phyloP scores from a whole-genome alignment of 2,113 vertebrate genomes.

The Ptilorrhoa leucosticta region DNA sequence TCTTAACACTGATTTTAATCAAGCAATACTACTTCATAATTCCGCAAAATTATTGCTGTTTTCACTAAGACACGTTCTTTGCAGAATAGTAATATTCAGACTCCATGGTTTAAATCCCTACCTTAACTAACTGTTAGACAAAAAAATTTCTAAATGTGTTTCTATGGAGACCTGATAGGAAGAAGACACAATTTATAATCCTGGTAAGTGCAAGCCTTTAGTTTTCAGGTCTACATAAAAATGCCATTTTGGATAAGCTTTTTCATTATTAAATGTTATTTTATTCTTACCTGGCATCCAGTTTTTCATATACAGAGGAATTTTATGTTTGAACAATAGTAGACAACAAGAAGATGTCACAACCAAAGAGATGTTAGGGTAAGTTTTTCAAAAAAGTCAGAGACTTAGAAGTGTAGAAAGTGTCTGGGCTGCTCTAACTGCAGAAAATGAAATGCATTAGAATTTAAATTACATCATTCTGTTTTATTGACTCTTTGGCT shows the following conservation, averaged over 20 bases:
- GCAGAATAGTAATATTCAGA: neutral
- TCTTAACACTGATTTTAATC: neutral
- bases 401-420: neutral
- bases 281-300: neutral
- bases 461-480: neutral
- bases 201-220: neutral
- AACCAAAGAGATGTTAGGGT: neutral
- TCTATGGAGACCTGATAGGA: slow-evolving; percentile 14
- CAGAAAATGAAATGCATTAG: neutral
- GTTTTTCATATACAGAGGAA: neutral
- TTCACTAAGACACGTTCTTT: neutral
- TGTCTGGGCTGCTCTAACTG: neutral
- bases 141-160: neutral
- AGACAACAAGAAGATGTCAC: neutral
- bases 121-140: neutral
- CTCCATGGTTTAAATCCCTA: neutral
- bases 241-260: neutral
- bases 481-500: neutral
- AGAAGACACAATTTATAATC: neutral
- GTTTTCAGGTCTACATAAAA: neutral
- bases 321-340: neutral
- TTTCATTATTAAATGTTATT: neutral
- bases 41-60: neutral
- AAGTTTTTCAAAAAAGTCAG: neutral
- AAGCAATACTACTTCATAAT: neutral